These are phyloP conservation scores for Rhopalosiphum nymphaeae DNA, from an alignment of 2,888 invertebrate species.

Conservation along the genomic window DNA sequence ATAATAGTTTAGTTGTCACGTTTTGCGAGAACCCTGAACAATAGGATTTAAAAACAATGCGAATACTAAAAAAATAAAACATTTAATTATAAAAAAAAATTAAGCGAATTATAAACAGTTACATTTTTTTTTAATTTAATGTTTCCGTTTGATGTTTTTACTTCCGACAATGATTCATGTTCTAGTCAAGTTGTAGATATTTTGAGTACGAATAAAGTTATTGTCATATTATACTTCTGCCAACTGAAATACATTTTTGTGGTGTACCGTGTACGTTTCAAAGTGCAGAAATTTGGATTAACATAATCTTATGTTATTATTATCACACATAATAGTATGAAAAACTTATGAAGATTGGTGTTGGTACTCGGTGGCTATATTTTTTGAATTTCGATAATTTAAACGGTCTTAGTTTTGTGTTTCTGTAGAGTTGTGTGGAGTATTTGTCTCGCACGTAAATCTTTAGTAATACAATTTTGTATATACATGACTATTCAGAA, in stretches of 20 bases:
- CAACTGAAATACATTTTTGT: neutral
- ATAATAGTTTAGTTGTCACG: neutral
- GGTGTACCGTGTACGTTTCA: neutral
- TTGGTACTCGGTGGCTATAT: neutral
- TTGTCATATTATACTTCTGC: neutral
- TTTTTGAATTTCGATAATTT: neutral
- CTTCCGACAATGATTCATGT: neutral
- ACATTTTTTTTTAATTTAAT: neutral
- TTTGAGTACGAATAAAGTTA: neutral
- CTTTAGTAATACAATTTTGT: neutral
- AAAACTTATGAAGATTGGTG: neutral
- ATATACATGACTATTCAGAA: neutral
- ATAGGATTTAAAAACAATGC: slow-evolving; percentile 21
- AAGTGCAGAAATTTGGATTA: neutral
- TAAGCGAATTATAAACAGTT: neutral
- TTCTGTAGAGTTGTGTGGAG: neutral
- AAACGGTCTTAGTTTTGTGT: neutral
- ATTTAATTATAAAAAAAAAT: slow-evolving; percentile 21
- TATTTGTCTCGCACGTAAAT: slow-evolving; percentile 6
- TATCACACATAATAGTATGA: neutral
- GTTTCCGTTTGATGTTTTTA: neutral
- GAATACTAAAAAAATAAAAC: neutral
- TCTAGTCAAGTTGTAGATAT: neutral
- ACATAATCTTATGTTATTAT: neutral
- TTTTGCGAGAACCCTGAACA: neutral